phyloP scores from a whole-genome alignment of 1,140 invertebrate genomes.

The Formica selysi region DNA sequence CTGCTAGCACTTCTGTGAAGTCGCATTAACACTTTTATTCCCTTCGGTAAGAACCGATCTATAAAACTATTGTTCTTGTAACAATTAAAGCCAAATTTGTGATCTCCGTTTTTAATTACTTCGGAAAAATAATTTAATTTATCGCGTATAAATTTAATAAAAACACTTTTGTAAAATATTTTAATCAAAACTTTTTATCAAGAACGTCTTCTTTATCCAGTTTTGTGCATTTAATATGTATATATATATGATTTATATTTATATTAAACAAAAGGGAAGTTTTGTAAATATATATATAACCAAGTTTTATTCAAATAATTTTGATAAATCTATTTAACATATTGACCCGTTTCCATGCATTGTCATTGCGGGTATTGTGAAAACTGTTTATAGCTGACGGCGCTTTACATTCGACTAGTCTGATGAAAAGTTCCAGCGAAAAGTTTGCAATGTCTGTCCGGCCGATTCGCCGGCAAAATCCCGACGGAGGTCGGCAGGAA shows the following conservation, averaged over 20 bases:
- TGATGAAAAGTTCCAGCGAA: conserved; percentile 59
- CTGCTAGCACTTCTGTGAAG: background rate
- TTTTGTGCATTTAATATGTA: background rate
- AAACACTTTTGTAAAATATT: background rate
- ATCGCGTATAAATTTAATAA: background rate
- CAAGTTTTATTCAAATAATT: conserved; percentile 3
- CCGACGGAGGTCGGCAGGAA: conserved; percentile 47
- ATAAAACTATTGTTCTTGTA: background rate
- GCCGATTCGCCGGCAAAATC: conserved; percentile 34
- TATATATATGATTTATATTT: background rate
- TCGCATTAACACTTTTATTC: too few relatives aligned
- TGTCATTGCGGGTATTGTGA: background rate
- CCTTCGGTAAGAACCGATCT: background rate
- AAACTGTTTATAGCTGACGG: conserved; percentile 26
- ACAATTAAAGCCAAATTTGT: background rate
- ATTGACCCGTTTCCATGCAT: background rate
- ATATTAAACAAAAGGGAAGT: conserved; percentile 15
- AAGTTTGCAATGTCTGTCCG: conserved; percentile 61
- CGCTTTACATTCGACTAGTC: conserved; percentile 51
- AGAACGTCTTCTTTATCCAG: background rate
- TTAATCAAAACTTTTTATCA: background rate
- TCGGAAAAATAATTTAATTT: conserved; percentile 1
- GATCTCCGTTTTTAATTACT: background rate
- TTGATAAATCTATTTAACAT: conserved; percentile 34
- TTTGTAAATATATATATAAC: background rate